phyloP scores from a whole-genome alignment of 2,113 vertebrate genomes.

The Actenoides lindsayi region DNA sequence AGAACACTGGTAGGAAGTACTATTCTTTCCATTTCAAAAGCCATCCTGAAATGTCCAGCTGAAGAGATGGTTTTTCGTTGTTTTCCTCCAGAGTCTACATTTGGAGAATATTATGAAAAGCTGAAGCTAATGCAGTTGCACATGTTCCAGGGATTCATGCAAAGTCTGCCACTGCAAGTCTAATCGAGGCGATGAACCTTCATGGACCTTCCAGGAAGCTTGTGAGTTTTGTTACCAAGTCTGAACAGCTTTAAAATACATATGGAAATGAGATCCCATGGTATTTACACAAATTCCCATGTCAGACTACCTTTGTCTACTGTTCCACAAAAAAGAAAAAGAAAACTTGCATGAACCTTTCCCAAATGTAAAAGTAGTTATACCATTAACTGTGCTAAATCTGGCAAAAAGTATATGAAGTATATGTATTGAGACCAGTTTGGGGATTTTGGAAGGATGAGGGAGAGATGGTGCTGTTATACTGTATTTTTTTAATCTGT shows the following conservation, averaged over 20 bases:
- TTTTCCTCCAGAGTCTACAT: slow-evolving; percentile 1
- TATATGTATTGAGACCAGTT: not conserved
- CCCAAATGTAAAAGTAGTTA: slow-evolving; percentile 10
- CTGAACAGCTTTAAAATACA: slow-evolving; percentile 51
- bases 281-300: slow-evolving; percentile 50
- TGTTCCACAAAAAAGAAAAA: not conserved
- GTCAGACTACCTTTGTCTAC: slow-evolving; percentile 51
- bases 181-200: not conserved
- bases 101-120: slow-evolving; percentile 28
- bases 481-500: not conserved
- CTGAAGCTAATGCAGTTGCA: slow-evolving; percentile 24
- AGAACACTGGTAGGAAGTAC: not conserved
- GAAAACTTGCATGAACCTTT: not conserved
- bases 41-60: not conserved
- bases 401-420: not conserved
- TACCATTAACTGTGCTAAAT: not conserved
- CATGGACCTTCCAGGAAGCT: slow-evolving; percentile 58
- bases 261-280: slow-evolving; percentile 35
- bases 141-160: not conserved
- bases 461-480: not conserved
- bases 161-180: not conserved
- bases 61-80: slow-evolving; percentile 4
- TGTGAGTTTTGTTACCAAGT: slow-evolving; percentile 43
- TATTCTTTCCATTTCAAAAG: not conserved
- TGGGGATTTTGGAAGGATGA: not conserved